phyloP scores from a whole-genome alignment of 2,113 vertebrate species.

The Plestiodon gilberti region DNA sequence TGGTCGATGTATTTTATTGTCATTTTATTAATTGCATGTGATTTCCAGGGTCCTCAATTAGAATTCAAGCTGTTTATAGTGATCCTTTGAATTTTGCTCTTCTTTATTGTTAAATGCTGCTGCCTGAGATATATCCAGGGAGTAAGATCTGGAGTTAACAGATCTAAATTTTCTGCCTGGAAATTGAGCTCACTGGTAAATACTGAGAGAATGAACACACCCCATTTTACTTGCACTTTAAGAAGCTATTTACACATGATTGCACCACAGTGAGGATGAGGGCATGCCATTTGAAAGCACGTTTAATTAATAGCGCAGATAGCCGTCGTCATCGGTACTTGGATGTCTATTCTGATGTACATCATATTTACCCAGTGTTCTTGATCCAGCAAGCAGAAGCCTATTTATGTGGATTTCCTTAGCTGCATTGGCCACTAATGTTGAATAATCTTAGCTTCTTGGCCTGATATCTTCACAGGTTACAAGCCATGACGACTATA shows the following conservation, averaged over 20 bases:
- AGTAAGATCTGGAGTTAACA: neutral
- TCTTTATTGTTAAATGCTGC: too few species aligned
- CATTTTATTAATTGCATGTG: too few species aligned
- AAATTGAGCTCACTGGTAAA: neutral
- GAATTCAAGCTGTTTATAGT: too few species aligned
- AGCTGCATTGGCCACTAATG: neutral
- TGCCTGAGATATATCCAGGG: neutral
- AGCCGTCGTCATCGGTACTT: too few species aligned
- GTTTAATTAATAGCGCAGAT: too few species aligned
- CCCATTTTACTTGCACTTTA: neutral
- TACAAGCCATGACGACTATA: too few species aligned
- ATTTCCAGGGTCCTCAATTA: too few species aligned
- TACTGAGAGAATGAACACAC: neutral
- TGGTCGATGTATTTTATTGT: too few species aligned
- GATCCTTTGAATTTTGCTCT: too few species aligned
- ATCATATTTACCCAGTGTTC: neutral
- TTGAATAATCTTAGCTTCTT: neutral
- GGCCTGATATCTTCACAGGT: neutral
- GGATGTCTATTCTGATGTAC: neutral
- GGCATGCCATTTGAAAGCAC: neutral
- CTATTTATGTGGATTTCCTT: neutral
- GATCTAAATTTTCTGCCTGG: neutral
- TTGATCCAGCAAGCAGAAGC: neutral
- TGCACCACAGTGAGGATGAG: neutral
- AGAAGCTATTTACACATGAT: neutral